These are phyloP conservation scores for Cepaea hortensis DNA, from an alignment of 2,888 invertebrate species.

Conservation along the genomic window DNA sequence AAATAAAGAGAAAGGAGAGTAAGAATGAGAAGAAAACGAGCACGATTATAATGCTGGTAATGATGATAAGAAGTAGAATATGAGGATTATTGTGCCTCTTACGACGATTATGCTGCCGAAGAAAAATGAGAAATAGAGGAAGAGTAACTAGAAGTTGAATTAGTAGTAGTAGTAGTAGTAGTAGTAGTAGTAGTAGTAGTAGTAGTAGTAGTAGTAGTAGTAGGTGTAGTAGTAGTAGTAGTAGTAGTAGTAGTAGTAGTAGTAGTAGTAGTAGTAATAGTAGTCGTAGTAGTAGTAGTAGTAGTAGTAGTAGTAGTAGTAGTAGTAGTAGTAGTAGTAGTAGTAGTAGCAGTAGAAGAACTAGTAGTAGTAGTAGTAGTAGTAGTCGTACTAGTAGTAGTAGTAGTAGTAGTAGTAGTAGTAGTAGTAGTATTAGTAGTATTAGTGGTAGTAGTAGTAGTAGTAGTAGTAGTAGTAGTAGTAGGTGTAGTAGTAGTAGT, in stretches of 20 bases:
- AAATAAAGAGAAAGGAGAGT: no score
- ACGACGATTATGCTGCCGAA: no score
- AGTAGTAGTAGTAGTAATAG: conserved; percentile 22
- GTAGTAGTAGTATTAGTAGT: neutral
- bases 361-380: conserved; percentile 29
- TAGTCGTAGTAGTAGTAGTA: conserved; percentile 28
- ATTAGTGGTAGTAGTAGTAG: conserved; percentile 5
- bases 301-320: conserved; percentile 32
- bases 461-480: conserved; percentile 30
- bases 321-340: conserved; percentile 37
- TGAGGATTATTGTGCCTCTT: no score
- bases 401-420: conserved; percentile 30
- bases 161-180: conserved; percentile 37
- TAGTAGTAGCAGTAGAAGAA: conserved; percentile 40
- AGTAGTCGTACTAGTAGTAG: conserved; percentile 2
- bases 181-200: conserved; percentile 34
- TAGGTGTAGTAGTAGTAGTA: conserved; percentile 39
- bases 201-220: conserved; percentile 35
- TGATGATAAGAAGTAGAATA: no score
- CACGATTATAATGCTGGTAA: no score
- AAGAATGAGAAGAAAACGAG: no score
- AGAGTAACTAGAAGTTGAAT: neutral
- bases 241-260: conserved; percentile 18
- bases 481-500: conserved; percentile 31
- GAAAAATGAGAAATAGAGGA: conserved; percentile 13